Conservation (phyloP, 2,888 invertebrate genomes). For the Agriopis leucophaearia region DNA sequence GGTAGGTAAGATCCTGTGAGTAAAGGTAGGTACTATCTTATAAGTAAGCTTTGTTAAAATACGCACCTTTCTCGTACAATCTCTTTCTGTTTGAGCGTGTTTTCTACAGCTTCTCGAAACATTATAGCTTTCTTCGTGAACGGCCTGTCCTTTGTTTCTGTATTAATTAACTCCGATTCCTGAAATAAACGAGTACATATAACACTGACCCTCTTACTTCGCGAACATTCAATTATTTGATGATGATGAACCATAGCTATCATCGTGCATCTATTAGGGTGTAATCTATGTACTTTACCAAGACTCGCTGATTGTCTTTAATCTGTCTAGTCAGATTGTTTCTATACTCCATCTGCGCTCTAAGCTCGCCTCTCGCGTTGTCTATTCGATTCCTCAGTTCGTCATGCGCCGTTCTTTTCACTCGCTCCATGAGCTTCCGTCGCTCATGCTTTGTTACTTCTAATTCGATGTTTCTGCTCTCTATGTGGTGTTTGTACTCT, state of each 20-base stretch:
- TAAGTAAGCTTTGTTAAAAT: neutral
- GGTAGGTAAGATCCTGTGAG: neutral
- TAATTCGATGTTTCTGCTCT: conserved; percentile 57
- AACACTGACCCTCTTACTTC: too few species aligned
- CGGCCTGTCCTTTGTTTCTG: conserved; percentile 67
- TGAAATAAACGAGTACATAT: conserved; percentile 55
- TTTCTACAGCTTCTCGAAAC: conserved; percentile 71
- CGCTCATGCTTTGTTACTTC: conserved; percentile 61
- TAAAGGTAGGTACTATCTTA: neutral
- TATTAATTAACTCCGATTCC: conserved; percentile 62
- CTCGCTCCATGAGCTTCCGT: conserved; percentile 62
- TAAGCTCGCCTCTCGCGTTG: conserved; percentile 63
- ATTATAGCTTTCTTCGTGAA: conserved; percentile 70
- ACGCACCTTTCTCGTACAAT: conserved; percentile 62
- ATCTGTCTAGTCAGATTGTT: conserved; percentile 68
- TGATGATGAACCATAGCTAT: too few species aligned
- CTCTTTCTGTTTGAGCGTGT: conserved; percentile 60
- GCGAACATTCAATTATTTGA: too few species aligned
- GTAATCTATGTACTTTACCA: conserved; percentile 55
- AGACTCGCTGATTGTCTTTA: conserved; percentile 64
- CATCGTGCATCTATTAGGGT: too few species aligned
- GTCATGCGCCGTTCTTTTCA: conserved; percentile 63
- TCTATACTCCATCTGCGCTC: conserved; percentile 70
- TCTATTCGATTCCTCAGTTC: conserved; percentile 57
- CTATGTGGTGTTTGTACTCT: conserved; percentile 69